phyloP scores from a whole-genome alignment of 2,113 vertebrate genomes.

The Protomyctophum bolini region DNA sequence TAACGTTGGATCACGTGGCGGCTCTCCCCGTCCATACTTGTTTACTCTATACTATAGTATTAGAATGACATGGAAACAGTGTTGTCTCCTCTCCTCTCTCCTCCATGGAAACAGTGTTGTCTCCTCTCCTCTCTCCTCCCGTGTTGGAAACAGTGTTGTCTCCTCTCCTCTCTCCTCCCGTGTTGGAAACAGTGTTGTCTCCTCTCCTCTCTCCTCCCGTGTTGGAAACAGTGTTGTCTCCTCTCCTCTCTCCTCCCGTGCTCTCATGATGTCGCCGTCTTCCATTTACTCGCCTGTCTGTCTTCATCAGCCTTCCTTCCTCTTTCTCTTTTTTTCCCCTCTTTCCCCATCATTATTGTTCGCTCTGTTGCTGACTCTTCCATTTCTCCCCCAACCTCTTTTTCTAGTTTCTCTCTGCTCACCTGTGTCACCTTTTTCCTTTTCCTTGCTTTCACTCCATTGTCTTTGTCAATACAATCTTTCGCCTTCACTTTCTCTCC shows the following conservation, averaged over 20 bases:
- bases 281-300: slow-evolving; percentile 31
- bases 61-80: too few species aligned
- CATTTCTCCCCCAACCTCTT: slow-evolving; percentile 4
- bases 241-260: slow-evolving; percentile 8
- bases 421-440: not conserved
- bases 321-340: slow-evolving; percentile 14
- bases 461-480: too few species aligned
- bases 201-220: slow-evolving; percentile 6
- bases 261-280: slow-evolving; percentile 24
- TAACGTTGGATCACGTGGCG: too few species aligned
- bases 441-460: too few species aligned
- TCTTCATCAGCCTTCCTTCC: slow-evolving; percentile 15
- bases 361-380: slow-evolving; percentile 8
- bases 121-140: slow-evolving; percentile 8
- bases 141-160: too few species aligned
- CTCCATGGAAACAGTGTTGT: too few species aligned
- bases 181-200: too few species aligned
- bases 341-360: slow-evolving; percentile 15
- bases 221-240: not conserved
- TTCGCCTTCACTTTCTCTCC: not conserved
- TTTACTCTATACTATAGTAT: too few species aligned
- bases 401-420: slow-evolving; percentile 3
- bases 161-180: slow-evolving; percentile 8
- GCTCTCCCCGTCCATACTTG: too few species aligned
- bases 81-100: not conserved